Evolutionary conservation across 2,113 vertebrate species (phyloP).

Genomic region (Corynorhinus townsendii): DNA sequence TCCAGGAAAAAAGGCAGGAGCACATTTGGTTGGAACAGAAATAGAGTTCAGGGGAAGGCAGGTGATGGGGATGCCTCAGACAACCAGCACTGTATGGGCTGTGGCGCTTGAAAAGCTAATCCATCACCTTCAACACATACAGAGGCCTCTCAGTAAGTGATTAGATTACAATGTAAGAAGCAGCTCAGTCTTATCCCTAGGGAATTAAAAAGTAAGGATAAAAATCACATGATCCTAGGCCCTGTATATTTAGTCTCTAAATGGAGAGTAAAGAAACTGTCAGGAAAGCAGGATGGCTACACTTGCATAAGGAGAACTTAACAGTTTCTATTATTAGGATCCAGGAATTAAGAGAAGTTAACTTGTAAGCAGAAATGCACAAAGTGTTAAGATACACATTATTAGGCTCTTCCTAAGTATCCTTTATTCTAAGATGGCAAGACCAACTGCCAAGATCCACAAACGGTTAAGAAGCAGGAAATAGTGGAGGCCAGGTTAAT

Average conservation of each 20-base stretch:
- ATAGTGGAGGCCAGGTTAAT: background rate
- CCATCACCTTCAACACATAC: conserved; percentile 49
- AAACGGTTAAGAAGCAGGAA: background rate
- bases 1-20: background rate
- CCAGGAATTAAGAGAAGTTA: background rate
- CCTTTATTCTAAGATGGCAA: background rate
- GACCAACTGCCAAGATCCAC: background rate
- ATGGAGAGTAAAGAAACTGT: background rate
- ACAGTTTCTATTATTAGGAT: background rate
- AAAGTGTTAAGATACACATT: background rate
- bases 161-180: conserved; percentile 41
- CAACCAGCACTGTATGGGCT: background rate
- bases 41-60: background rate
- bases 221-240: conserved; percentile 8
- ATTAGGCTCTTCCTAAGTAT: background rate
- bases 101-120: background rate
- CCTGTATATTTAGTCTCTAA: conserved; percentile 8
- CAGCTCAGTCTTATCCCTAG: conserved; percentile 9
- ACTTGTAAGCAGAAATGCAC: background rate
- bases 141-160: background rate
- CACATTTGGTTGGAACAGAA: background rate
- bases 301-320: background rate
- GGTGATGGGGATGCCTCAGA: background rate
- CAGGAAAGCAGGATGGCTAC: background rate
- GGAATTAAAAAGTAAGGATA: conserved; percentile 36